Evolutionary conservation across 2,797 vertebrate genomes (phyloP).

Genomic region (Lepilemur septentrionalis): DNA sequence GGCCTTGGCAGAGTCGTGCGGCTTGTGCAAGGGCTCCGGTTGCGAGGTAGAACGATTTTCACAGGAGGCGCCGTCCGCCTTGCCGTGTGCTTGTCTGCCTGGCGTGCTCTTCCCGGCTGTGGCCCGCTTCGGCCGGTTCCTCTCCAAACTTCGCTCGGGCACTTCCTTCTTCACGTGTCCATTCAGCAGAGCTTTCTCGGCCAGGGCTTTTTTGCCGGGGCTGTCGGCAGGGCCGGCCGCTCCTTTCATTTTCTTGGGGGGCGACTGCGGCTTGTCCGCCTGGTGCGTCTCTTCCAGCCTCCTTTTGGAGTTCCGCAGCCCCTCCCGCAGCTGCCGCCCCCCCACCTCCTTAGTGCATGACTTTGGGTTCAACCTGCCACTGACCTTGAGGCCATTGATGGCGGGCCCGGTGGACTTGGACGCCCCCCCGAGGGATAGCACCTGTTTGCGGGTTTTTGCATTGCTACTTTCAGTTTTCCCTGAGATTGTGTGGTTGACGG

Average conservation of each 20-base stretch:
- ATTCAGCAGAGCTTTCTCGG: constrained; percentile 90
- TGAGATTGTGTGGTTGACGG: constrained; percentile 95
- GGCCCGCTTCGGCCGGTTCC: constrained; percentile 95
- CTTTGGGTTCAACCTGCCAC: constrained; percentile 95
- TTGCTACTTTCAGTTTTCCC: constrained; percentile 99
- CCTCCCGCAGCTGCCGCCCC: constrained; percentile 92
- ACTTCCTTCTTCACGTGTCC: constrained; percentile 91
- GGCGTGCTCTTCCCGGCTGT: constrained; percentile 92
- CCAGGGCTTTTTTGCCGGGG: constrained; percentile 92
- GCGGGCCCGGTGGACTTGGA: constrained; percentile 88
- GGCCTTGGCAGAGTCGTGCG: constrained; percentile 90
- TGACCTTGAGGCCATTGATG: constrained; percentile 90
- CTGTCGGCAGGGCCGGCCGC: constrained; percentile 88
- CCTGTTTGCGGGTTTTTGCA: constrained; percentile 99
- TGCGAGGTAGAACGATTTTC: constrained; percentile 96
- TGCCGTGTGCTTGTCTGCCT: constrained; percentile 95
- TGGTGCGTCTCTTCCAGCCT: constrained; percentile 91
- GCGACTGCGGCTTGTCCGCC: constrained; percentile 85
- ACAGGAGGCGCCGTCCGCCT: constrained; percentile 91
- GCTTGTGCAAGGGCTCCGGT: constrained; percentile 91
- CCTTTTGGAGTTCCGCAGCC: constrained; percentile 97
- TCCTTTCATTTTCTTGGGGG: constrained; percentile 94
- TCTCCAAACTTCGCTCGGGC: constrained; percentile 89
- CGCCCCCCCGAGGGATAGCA: constrained; percentile 97
- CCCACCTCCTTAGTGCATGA: constrained; percentile 90